These are phyloP conservation scores for Ditylenchus weischeri DNA, from an alignment of 2,888 invertebrate species.

Conservation along the genomic window DNA sequence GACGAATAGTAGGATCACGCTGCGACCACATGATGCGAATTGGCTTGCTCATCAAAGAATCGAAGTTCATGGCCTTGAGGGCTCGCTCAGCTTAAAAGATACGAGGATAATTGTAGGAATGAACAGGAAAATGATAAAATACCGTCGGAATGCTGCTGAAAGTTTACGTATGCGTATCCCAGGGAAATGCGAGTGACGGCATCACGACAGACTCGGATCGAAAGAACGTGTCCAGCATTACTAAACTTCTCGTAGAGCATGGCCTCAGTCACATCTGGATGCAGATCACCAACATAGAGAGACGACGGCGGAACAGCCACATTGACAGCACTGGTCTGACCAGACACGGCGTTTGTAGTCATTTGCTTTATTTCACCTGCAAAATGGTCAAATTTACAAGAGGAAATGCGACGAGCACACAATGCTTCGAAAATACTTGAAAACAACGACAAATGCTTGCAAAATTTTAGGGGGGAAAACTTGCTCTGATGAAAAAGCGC, in stretches of 20 bases:
- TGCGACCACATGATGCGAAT: slow-evolving; percentile 99
- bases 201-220: slow-evolving; percentile 96
- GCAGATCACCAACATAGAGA: slow-evolving; percentile 95
- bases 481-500: too few species aligned
- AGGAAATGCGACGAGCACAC: too few species aligned
- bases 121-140: slow-evolving; percentile 45
- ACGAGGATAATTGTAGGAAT: background rate
- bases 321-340: too few species aligned
- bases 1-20: slow-evolving; percentile 78
- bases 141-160: slow-evolving; percentile 98
- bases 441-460: too few species aligned
- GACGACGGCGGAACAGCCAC: slow-evolving; percentile 65
- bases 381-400: too few species aligned
- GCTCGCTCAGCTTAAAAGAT: slow-evolving; percentile 79
- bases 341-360: too few species aligned
- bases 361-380: too few species aligned
- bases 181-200: slow-evolving; percentile 92
- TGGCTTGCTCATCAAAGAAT: slow-evolving; percentile 89
- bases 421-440: too few species aligned
- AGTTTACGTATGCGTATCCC: slow-evolving; percentile 99
- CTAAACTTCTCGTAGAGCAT: slow-evolving; percentile 94
- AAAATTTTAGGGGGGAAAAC: too few species aligned
- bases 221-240: slow-evolving; percentile 92
- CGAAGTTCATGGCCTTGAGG: slow-evolving; percentile 98
- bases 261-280: slow-evolving; percentile 94